These are phyloP conservation scores for Lithodes maja DNA, from an alignment of 2,888 invertebrate genomes.

Conservation along the genomic window DNA sequence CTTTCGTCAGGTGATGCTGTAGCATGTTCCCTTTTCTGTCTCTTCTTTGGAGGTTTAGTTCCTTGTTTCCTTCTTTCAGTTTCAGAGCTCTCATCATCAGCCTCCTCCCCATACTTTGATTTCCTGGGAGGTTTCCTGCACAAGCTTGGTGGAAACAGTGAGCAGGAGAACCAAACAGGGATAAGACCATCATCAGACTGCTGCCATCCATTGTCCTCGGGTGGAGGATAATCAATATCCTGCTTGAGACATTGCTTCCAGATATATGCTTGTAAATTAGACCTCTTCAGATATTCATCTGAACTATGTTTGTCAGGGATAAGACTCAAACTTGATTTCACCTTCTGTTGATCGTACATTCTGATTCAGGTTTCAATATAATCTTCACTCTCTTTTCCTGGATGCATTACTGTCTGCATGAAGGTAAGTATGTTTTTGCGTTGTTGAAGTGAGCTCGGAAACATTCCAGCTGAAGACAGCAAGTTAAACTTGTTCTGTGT, in stretches of 20 bases:
- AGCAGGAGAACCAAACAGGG: not conserved
- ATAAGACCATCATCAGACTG: not conserved
- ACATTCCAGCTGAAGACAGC: no score
- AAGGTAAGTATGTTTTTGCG: no score
- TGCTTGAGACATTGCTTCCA: not conserved
- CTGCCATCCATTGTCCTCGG: not conserved
- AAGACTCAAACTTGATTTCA: not conserved
- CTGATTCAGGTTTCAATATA: no score
- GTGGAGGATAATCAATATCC: not conserved
- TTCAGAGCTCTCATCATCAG: not conserved
- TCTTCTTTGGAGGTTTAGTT: not conserved
- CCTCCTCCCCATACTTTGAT: not conserved
- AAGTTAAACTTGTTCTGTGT: no score
- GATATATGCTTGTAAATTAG: not conserved
- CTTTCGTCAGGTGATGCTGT: not conserved
- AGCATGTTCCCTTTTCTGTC: not conserved
- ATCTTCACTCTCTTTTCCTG: no score
- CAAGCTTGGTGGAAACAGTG: not conserved
- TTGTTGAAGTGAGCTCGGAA: no score
- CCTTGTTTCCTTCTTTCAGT: not conserved
- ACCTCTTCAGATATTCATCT: not conserved
- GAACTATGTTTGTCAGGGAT: not conserved
- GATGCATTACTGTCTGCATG: no score
- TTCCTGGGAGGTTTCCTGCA: not conserved
- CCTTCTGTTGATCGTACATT: no score